A percentile compares a stretch with the other conserved stretches of the same genome.
phyloP scores from a whole-genome alignment of 2,888 invertebrate genomes.

The Elmis aenea region DNA sequence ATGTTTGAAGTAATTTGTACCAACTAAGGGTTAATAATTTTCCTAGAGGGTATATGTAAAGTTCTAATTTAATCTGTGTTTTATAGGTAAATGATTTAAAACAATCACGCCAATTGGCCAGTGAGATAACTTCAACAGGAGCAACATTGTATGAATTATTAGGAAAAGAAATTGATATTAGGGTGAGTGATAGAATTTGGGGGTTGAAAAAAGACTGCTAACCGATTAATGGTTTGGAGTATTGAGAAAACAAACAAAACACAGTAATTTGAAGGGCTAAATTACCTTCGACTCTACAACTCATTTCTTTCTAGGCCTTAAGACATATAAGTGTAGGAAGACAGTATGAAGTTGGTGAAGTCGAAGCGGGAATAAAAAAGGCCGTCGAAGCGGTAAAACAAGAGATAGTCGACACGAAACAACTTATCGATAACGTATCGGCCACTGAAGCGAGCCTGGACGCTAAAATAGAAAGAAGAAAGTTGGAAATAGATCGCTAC shows the following conservation, averaged over 20 bases:
- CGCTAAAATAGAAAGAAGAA: constrained; percentile 86
- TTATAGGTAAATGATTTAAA: constrained; percentile 73
- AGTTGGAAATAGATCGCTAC: constrained; percentile 84
- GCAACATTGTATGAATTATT: constrained; percentile 87
- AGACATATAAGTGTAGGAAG: constrained; percentile 68
- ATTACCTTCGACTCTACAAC: not conserved
- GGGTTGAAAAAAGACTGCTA: too few relatives aligned
- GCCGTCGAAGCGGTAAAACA: constrained; percentile 65
- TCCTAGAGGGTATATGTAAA: too few relatives aligned
- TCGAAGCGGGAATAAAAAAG: constrained; percentile 73
- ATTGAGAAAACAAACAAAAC: too few relatives aligned
- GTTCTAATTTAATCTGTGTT: not conserved
- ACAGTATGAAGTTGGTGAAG: constrained; percentile 75
- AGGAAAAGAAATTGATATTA: constrained; percentile 81
- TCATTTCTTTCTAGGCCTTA: constrained; percentile 6
- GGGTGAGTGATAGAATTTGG: constrained; percentile 55
- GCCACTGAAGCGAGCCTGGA: constrained; percentile 86
- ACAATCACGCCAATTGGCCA: constrained; percentile 77
- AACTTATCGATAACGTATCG: constrained; percentile 78
- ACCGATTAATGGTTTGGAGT: too few relatives aligned
- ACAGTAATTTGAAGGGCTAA: too few relatives aligned
- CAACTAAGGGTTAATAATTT: too few relatives aligned
- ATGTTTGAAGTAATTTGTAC: too few relatives aligned
- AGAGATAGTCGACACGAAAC: constrained; percentile 68
- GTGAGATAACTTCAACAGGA: constrained; percentile 87